Evolutionary conservation across 2,797 vertebrate genomes (phyloP).

Genomic region (Anguilla marmorata): DNA sequence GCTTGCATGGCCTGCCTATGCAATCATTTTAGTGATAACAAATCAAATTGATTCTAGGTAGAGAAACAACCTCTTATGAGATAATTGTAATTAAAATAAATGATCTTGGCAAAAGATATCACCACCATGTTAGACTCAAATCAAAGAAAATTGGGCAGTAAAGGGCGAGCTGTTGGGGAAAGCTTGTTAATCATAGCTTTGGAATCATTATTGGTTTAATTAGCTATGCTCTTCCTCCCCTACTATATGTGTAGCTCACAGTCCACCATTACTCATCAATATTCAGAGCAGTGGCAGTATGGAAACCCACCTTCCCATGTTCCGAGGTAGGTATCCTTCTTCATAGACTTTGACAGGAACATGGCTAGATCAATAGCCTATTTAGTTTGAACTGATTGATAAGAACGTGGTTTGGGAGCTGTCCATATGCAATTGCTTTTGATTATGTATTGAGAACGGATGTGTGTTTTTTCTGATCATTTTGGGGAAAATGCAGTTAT

Average conservation of each 20-base stretch:
- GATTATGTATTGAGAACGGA: not conserved
- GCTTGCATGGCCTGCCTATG: not conserved
- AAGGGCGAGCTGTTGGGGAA: not conserved
- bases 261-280: not conserved
- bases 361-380: not conserved
- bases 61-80: not conserved
- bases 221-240: not conserved
- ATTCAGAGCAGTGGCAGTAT: not conserved
- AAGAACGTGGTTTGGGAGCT: not conserved
- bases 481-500: not conserved
- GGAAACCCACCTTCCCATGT: not conserved
- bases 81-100: not conserved
- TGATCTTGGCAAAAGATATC: not conserved
- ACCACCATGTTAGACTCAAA: not conserved
- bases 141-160: not conserved
- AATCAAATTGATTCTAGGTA: not conserved
- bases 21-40: not conserved
- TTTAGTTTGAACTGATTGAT: not conserved
- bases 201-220: not conserved
- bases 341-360: not conserved
- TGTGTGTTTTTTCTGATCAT: not conserved
- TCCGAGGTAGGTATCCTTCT: not conserved
- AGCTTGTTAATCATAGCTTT: not conserved
- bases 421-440: not conserved
- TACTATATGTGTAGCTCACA: not conserved